Evolutionary conservation across 1,140 invertebrate genomes (phyloP).

Genomic region (Calycopis cecrops): DNA sequence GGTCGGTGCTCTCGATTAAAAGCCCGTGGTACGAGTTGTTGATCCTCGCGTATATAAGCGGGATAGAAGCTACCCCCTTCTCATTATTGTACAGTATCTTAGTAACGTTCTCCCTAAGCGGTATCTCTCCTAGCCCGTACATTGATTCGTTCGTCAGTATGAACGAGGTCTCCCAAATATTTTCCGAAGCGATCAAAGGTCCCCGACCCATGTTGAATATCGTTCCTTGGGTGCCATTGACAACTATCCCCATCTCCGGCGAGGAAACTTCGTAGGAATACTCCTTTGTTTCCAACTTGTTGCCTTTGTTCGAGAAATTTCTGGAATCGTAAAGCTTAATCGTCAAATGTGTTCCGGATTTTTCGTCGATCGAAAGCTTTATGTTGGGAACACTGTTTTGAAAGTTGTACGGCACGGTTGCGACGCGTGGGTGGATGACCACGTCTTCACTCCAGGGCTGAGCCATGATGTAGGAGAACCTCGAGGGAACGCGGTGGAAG

Average conservation of each 20-base stretch:
- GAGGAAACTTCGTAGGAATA: slow-evolving; percentile 45
- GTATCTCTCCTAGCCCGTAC: slow-evolving; percentile 60
- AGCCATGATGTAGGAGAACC: slow-evolving; percentile 51
- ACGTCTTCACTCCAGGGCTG: slow-evolving; percentile 42
- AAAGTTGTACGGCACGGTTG: slow-evolving; percentile 42
- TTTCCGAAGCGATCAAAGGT: slow-evolving; percentile 55
- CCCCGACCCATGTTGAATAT: slow-evolving; percentile 56
- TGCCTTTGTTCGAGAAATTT: slow-evolving; percentile 25
- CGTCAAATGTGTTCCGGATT: slow-evolving; percentile 43
- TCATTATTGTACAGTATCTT: slow-evolving; percentile 53
- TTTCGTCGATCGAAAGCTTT: slow-evolving; percentile 49
- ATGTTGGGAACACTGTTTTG: slow-evolving; percentile 38
- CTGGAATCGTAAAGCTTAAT: slow-evolving; percentile 46
- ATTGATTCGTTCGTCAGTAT: slow-evolving; percentile 52
- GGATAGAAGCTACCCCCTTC: slow-evolving; percentile 38
- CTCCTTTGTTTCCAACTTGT: slow-evolving; percentile 38
- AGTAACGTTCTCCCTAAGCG: slow-evolving; percentile 35
- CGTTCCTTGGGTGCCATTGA: slow-evolving; percentile 36
- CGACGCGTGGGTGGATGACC: slow-evolving; percentile 39
- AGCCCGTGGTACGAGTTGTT: slow-evolving; percentile 51
- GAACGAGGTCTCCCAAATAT: slow-evolving; percentile 64
- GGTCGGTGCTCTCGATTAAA: slow-evolving; percentile 42
- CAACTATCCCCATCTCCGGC: slow-evolving; percentile 47
- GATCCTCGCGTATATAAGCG: slow-evolving; percentile 51
- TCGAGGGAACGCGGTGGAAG: slow-evolving; percentile 54